A percentile compares a stretch with the other conserved stretches of the same genome.
Conservation (phyloP, 2,113 vertebrate genomes). For the Erythrocercus mccallii region DNA sequence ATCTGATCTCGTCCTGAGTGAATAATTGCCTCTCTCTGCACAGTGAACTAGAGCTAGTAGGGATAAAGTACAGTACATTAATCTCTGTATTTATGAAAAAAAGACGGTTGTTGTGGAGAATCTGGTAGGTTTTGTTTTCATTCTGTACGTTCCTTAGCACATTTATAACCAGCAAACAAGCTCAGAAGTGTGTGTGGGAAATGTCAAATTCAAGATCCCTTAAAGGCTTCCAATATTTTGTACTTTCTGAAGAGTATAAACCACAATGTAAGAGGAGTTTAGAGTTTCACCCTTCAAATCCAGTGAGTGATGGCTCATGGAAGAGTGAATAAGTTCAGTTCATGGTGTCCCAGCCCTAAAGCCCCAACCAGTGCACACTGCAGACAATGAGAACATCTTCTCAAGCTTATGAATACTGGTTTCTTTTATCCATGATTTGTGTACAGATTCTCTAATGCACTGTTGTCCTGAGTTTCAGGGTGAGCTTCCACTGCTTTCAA, state of each 20-base stretch:
- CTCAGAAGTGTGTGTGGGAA: not conserved
- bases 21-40: not conserved
- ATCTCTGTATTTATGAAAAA: not conserved
- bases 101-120: not conserved
- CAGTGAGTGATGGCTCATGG: not conserved
- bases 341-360: not conserved
- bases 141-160: not conserved
- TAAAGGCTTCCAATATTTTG: not conserved
- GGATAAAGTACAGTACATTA: not conserved
- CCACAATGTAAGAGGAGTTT: not conserved
- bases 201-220: not conserved
- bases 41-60: not conserved
- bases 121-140: not conserved
- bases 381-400: not conserved
- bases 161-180: not conserved
- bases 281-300: not conserved
- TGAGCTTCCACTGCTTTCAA: not conserved
- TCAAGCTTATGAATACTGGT: not conserved
- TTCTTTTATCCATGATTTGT: not conserved
- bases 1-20: not conserved
- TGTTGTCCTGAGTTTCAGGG: accelerated
- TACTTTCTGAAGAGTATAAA: not conserved
- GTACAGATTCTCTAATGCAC: not conserved
- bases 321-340: not conserved
- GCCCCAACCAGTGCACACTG: not conserved